Base-by-base conservation (phyloP, 2,797 vertebrate genomes). In the Loris lydekkerianus region DNA sequence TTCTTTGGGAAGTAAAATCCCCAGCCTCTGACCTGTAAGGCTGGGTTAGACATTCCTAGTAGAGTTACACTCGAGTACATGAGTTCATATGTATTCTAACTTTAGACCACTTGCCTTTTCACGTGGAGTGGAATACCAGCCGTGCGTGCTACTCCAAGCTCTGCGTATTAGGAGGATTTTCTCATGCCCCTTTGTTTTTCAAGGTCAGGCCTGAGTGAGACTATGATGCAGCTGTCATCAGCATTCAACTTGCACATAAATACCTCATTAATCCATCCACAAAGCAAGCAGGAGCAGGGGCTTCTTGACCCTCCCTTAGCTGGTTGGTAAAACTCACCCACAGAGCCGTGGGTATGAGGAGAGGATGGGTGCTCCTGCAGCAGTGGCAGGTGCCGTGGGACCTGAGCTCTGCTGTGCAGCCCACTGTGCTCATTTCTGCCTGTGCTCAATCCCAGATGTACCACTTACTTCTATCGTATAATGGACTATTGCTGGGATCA, bases 1-100 rank as follows among this genome's bases (percentile, higher is more conserved):
- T 8, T 49, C 20, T 91, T 72, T 93, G 31, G 34, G 49, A 91
- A 73, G 60, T 31, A 69, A 72, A 88, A 81, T 85, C 34, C 18
- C 14, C 43, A 49, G 53, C 63, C 7, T 73, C 34, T 81, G 40
- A 58, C 49, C 76, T 53, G 0, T 7, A 56, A 83, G 40, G n/a
- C 11, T 90, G 15, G 21, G 8, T 53, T 7, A 88, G 43, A 49
- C 27, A 4, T 40, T 37, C 23, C 67, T 63, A 0, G 4, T n/a
- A 77, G 37, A 85, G 34, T 58, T 23, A n/a, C 0, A 9, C 29
- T 49, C 34, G 14, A 43, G 70, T 1, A 14, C 0, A 0, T 10
- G 29, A 80, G 53, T 13, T 13, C 5, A 9, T 27, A 6, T 70
- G 3, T 11, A 25, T 23, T 27, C 46, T 67, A 29, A 76, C 37